Conservation (phyloP, 2,113 vertebrate genomes). For the Oryzias curvinotus region DNA sequence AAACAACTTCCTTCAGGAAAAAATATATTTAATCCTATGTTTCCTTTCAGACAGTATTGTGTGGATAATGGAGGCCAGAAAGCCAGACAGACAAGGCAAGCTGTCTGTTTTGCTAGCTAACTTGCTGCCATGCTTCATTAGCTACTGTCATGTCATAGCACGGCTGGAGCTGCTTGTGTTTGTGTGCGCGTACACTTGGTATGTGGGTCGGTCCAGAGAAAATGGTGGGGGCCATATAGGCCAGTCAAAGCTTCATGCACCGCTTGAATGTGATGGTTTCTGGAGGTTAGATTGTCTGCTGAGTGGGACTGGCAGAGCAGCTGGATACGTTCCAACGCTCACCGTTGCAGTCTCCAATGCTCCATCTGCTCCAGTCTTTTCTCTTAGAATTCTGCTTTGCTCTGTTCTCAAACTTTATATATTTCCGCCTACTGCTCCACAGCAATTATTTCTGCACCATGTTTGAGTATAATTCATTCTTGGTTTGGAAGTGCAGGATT, state of each 20-base stretch:
- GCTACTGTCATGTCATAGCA: constrained; percentile 52
- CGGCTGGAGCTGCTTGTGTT: constrained; percentile 16
- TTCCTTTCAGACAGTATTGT: constrained; percentile 21
- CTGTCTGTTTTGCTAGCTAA: constrained; percentile 36
- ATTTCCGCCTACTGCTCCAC: background rate
- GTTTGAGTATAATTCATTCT: background rate
- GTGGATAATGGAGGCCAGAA: constrained; percentile 51
- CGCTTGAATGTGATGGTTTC: constrained; percentile 24
- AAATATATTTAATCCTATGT: constrained; percentile 8
- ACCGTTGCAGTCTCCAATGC: constrained; percentile 14
- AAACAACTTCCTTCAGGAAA: background rate
- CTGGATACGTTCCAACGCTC: constrained; percentile 40
- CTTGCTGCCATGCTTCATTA: constrained; percentile 58
- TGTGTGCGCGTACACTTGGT: background rate
- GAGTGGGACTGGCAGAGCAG: constrained; percentile 16
- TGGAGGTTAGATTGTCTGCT: constrained; percentile 30
- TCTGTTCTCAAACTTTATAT: background rate
- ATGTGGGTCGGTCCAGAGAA: constrained; percentile 48
- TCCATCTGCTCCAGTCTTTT: constrained; percentile 7
- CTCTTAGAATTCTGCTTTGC: background rate
- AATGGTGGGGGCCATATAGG: constrained; percentile 53
- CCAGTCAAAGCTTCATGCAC: constrained; percentile 24
- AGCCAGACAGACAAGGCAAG: constrained; percentile 53
- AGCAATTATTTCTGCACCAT: background rate
- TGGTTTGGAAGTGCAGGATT: no score